phyloP scores from a whole-genome alignment of 1,140 invertebrate species.

The Hypsibius dujardini region DNA sequence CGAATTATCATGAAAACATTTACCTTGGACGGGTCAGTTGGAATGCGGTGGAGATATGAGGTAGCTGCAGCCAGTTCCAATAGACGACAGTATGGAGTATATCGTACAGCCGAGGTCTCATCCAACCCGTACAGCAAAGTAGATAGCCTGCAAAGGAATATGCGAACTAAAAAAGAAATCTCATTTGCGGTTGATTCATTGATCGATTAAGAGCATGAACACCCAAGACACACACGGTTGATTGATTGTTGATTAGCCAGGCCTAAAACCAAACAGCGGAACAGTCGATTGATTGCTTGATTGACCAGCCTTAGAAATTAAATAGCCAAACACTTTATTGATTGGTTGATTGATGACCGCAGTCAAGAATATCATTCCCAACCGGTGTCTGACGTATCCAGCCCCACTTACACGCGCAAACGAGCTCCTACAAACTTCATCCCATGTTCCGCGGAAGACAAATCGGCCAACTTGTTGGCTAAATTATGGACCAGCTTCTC shows the following conservation, averaged over 20 bases:
- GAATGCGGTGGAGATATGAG: neutral
- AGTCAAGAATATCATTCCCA: neutral
- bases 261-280: no score
- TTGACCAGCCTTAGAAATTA: no score
- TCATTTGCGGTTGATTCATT: no score
- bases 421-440: neutral
- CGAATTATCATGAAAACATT: neutral
- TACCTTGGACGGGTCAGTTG: neutral
- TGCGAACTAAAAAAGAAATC: no score
- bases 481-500: neutral
- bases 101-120: neutral
- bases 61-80: neutral
- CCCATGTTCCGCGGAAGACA: neutral
- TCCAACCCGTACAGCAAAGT: slow-evolving; percentile 8
- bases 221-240: no score
- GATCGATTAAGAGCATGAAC: no score
- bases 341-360: no score
- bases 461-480: slow-evolving; percentile 8
- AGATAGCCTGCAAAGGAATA: slow-evolving; percentile 7
- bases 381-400: neutral
- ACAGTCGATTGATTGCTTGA: no score
- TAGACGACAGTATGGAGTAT: slow-evolving; percentile 8
- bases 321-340: no score
- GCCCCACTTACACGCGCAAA: neutral
- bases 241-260: no score